phyloP scores from a whole-genome alignment of 2,888 invertebrate genomes.

The Blera fallax region DNA sequence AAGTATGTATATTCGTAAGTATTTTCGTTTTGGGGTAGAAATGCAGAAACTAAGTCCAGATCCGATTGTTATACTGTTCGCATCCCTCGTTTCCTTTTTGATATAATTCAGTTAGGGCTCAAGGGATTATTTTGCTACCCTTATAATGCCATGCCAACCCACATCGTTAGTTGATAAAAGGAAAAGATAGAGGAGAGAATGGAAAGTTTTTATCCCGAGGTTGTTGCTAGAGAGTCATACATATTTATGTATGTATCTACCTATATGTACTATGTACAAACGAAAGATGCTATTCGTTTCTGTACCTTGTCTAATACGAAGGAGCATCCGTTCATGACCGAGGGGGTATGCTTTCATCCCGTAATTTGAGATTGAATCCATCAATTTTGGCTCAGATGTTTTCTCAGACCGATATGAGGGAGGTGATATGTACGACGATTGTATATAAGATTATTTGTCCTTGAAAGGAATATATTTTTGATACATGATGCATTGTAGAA shows the following conservation, averaged over 20 bases:
- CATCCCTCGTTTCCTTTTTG: constrained; percentile 6
- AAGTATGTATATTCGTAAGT: background rate
- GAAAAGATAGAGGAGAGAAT: background rate
- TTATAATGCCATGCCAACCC: constrained; percentile 17
- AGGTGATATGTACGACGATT: background rate
- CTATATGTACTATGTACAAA: background rate
- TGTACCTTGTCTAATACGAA: background rate
- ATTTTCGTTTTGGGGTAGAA: no score
- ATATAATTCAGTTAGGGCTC: constrained; percentile 36
- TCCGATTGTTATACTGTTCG: constrained; percentile 2
- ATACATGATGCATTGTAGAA: no score
- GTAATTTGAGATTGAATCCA: constrained; percentile 53
- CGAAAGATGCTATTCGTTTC: constrained; percentile 14
- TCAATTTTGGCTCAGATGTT: constrained; percentile 51
- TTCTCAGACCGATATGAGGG: background rate
- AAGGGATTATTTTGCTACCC: constrained; percentile 57
- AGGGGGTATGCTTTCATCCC: constrained; percentile 34
- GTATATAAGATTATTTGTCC: background rate
- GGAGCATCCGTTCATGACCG: constrained; percentile 24
- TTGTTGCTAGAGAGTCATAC: background rate
- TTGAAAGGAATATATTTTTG: background rate
- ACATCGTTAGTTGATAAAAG: background rate
- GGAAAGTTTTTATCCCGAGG: constrained; percentile 37
- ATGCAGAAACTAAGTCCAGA: background rate
- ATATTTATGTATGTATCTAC: background rate